These are phyloP conservation scores for Porites lutea DNA, from an alignment of 64 coral and sea anemone genomes.

Conservation along the genomic window DNA sequence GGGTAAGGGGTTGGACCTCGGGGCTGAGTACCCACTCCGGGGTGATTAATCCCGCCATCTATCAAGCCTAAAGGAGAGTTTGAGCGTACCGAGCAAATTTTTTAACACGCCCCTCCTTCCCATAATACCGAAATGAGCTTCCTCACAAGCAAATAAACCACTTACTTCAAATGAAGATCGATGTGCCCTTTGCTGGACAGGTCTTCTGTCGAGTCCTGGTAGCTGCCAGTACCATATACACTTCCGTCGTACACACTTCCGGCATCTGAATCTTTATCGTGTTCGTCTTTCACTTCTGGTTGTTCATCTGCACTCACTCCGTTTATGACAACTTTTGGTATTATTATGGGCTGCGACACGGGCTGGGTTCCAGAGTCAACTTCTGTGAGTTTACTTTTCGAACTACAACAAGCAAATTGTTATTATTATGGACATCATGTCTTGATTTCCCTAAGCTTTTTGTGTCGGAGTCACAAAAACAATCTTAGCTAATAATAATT, in stretches of 20 bases:
- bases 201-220: slow-evolving; percentile 68
- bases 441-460: no score
- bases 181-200: slow-evolving; percentile 74
- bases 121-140: no score
- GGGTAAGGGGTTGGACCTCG: no score
- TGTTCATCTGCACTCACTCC: slow-evolving; percentile 2
- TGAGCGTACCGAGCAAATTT: no score
- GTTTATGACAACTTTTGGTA: slow-evolving; percentile 6
- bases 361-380: slow-evolving; percentile 7
- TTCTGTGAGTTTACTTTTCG: background rate
- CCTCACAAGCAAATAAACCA: background rate
- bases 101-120: no score
- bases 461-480: no score
- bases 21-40: no score
- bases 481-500: no score
- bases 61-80: no score
- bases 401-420: background rate
- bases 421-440: no score
- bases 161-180: slow-evolving; percentile 70
- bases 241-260: slow-evolving; percentile 85
- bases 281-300: slow-evolving; percentile 22
- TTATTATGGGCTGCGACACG: background rate
- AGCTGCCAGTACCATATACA: slow-evolving; percentile 52
- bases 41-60: no score
- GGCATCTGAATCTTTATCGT: slow-evolving; percentile 66